A percentile compares a stretch with the other conserved stretches of the same genome.
These are phyloP conservation scores for Hippocampus abdominalis DNA, from an alignment of 2,113 vertebrate species.

Conservation along the genomic window DNA sequence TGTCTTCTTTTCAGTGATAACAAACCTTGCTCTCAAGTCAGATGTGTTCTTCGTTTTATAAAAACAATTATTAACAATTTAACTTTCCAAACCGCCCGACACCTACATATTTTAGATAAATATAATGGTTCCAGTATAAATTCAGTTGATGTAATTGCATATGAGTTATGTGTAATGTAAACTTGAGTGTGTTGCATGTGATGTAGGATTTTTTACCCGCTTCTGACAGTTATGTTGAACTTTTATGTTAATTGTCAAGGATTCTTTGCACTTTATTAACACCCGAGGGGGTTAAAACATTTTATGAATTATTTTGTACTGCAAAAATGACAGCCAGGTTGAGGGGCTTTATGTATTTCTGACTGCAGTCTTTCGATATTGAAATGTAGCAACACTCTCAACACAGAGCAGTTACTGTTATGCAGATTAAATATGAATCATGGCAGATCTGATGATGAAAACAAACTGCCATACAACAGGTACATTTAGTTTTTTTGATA, in stretches of 20 bases:
- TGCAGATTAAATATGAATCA: not conserved
- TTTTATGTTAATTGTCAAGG: slow-evolving; percentile 28
- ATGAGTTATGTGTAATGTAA: not conserved
- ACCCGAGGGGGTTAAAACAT: slow-evolving; percentile 10
- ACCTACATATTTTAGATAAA: slow-evolving; percentile 8
- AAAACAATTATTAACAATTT: slow-evolving; percentile 18
- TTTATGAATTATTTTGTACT: slow-evolving; percentile 21
- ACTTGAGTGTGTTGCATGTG: slow-evolving; percentile 32
- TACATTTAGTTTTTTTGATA: not conserved
- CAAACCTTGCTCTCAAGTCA: slow-evolving; percentile 9
- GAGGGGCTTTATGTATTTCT: slow-evolving; percentile 15
- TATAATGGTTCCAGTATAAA: slow-evolving; percentile 22
- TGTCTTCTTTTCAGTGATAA: slow-evolving; percentile 25
- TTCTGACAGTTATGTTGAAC: slow-evolving; percentile 10
- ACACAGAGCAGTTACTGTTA: not conserved
- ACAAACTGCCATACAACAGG: not conserved
- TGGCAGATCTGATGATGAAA: not conserved
- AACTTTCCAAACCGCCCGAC: slow-evolving; percentile 18
- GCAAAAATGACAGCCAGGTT: slow-evolving; percentile 6
- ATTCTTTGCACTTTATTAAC: slow-evolving; percentile 63
- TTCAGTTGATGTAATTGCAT: slow-evolving; percentile 19
- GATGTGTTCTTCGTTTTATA: slow-evolving; percentile 11
- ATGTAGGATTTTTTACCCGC: slow-evolving; percentile 24
- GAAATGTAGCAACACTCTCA: slow-evolving; percentile 38
- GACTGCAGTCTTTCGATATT: slow-evolving; percentile 8